Percentiles rank a stretch among this genome's conserved stretches.
These are phyloP conservation scores for Drosophila tanythrix DNA, from an alignment of 2,888 invertebrate species.

Conservation along the genomic window DNA sequence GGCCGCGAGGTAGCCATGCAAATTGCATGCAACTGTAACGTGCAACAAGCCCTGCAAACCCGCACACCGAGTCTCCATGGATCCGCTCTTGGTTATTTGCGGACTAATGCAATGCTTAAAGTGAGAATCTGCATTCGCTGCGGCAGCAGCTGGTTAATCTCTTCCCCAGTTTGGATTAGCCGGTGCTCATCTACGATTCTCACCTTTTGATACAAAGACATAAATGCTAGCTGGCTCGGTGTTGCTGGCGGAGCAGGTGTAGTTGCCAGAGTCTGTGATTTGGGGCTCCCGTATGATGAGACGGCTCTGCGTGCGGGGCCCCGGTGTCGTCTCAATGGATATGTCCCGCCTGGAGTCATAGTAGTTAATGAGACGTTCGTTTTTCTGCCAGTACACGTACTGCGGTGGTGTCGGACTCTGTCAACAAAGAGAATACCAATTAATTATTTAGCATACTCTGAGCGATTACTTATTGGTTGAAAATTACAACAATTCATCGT, in stretches of 20 bases:
- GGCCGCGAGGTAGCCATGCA: conserved; percentile 55
- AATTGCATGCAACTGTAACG: conserved; percentile 55
- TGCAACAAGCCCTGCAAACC: conserved; percentile 21
- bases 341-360: conserved; percentile 93
- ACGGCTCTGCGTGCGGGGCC: conserved; percentile 93
- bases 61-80: neutral
- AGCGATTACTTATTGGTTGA: neutral
- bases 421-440: neutral
- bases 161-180: conserved; percentile 15
- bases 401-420: conserved; percentile 96
- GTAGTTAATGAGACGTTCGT: conserved; percentile 97
- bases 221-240: conserved; percentile 95
- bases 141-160: conserved; percentile 49
- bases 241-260: conserved; percentile 95
- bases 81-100: conserved; percentile 18
- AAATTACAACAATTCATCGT: neutral
- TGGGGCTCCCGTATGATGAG: conserved; percentile 93
- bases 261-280: conserved; percentile 95
- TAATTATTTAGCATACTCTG: conserved; percentile 2
- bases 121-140: conserved; percentile 22
- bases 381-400: conserved; percentile 98
- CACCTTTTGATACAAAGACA: conserved; percentile 96
- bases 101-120: conserved; percentile 33
- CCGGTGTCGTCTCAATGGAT: conserved; percentile 92
- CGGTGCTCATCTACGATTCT: conserved; percentile 75